Evolutionary conservation across 2,888 invertebrate species (phyloP), one percentile per base, ranked within the genome.

Genomic region (Callinectes sapidus): DNA sequence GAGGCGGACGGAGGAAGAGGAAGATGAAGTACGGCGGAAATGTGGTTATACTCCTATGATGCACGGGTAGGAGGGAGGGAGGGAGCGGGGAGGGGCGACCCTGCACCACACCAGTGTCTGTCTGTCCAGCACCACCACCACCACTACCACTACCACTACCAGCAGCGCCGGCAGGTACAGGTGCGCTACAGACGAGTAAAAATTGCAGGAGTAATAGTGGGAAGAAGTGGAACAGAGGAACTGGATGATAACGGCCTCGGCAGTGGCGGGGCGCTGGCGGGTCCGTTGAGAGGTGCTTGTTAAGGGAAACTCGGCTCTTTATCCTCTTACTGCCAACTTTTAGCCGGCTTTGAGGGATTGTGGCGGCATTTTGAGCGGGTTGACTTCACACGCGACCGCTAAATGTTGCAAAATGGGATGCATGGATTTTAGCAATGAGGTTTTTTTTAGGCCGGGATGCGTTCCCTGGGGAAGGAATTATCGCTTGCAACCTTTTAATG

Each of bases 281-380:
- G 81, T 77, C 90, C 90, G 42, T 18, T 71, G 90, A 77, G 90
- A 90, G 71, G 18, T 71, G 35, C 42, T 90, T 81, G 71, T 90
- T 90, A 90, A 81, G 77, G 71, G 81, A 81, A 48, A 81, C 77
- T 48, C 81, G 77, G 77, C 90, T 81, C 71, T 87, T 90, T n/a
- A 92, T 92, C 92, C 92, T 92, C 92, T 92, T 92, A 92, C 77
- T 14, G 55, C 32, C 39, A 87, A 87, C 81, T 92, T 92, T 92
- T 85, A 91, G 90, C 90, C 92, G 92, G 92, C 90, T 92, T 88
- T 71, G 54, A 55, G 92, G 90, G 92, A 92, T 92, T 90, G 87
- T 87, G 87, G 66, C 87, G 92, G 90, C 92, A 90, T 92, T 92
- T 92, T 54, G 86, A 90, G 87, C 77, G 90, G 87, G 89, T 90